A percentile compares a stretch with the other conserved stretches of the same genome.
These are phyloP conservation scores for Vicugna pacos DNA, from an alignment of 2,113 vertebrate species.

Conservation along the genomic window DNA sequence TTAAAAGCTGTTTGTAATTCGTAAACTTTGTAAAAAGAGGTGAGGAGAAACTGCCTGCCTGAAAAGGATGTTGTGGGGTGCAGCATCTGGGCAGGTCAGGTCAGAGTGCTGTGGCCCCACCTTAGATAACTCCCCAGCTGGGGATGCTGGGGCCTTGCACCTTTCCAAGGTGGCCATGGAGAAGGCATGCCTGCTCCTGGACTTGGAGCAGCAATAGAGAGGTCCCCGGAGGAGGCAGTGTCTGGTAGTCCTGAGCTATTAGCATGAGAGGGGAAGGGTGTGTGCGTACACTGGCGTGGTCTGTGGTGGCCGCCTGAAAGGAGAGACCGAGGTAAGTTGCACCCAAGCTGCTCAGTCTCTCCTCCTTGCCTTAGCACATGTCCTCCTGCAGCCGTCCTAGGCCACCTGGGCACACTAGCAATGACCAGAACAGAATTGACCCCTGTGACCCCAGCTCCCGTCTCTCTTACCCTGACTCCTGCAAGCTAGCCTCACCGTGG, in stretches of 20 bases:
- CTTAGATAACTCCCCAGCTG: not conserved
- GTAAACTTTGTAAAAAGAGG: not conserved
- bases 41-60: not conserved
- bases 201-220: not conserved
- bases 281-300: not conserved
- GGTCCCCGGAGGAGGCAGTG: not conserved
- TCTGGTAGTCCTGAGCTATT: not conserved
- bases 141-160: not conserved
- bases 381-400: not conserved
- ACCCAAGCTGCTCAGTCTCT: not conserved
- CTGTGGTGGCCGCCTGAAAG: not conserved
- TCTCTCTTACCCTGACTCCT: not conserved
- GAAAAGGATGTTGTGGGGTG: not conserved
- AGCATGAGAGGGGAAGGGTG: not conserved
- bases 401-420: not conserved
- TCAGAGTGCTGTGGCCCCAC: too few species aligned
- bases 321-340: too few species aligned
- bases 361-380: not conserved
- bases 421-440: not conserved
- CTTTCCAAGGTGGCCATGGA: not conserved
- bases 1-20: not conserved
- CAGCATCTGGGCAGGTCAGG: not conserved
- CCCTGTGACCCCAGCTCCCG: not conserved
- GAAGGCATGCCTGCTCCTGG: not conserved
- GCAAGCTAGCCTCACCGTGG: too few species aligned